These are phyloP conservation scores for Sphaerophoria rueppellii DNA, from an alignment of 2,888 invertebrate genomes.

Conservation along the genomic window DNA sequence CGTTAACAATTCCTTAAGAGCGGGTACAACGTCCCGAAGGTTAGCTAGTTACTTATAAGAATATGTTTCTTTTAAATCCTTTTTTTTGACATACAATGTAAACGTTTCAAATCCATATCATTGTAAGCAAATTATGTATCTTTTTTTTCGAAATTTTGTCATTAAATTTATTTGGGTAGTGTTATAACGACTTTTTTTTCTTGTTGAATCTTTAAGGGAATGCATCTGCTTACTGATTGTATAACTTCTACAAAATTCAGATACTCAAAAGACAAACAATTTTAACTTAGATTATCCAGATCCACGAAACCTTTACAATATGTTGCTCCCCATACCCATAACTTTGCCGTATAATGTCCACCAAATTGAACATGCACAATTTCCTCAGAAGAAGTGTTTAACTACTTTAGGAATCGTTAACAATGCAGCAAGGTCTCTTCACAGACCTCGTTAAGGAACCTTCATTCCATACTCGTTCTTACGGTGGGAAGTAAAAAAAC, in stretches of 20 bases:
- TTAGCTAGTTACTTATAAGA: no score
- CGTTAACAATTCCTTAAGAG: no score
- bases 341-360: not conserved
- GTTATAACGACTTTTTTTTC: slow-evolving; percentile 12
- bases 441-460: slow-evolving; percentile 1
- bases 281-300: not conserved
- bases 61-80: no score
- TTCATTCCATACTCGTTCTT: not conserved
- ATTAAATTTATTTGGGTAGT: not conserved
- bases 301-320: slow-evolving; percentile 32
- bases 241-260: not conserved
- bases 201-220: not conserved
- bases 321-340: slow-evolving; percentile 33
- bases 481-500: not conserved
- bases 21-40: no score
- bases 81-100: no score
- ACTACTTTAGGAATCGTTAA: slow-evolving; percentile 30
- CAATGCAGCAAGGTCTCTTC: slow-evolving; percentile 5
- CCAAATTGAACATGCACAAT: slow-evolving; percentile 22
- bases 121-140: not conserved
- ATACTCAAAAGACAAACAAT: not conserved
- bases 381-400: slow-evolving; percentile 19
- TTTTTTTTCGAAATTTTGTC: not conserved
- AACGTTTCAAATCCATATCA: not conserved
- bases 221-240: not conserved